Conservation (phyloP, 2,888 invertebrate genomes). For the Belgica antarctica region DNA sequence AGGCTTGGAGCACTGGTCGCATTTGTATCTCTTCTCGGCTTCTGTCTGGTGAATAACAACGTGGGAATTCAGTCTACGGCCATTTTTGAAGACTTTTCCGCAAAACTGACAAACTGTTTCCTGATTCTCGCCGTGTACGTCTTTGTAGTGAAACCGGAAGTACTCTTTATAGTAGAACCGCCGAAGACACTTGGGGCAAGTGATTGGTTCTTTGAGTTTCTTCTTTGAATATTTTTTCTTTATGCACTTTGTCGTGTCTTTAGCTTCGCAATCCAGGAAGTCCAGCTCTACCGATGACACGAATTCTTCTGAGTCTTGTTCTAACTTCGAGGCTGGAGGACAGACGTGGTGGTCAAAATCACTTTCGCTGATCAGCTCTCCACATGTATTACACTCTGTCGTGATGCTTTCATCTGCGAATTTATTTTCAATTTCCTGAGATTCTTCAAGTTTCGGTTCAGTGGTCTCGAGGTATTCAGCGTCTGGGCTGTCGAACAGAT, state of each 20-base stretch:
- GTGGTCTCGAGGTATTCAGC: no score
- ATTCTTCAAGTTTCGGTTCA: neutral
- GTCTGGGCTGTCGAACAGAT: no score
- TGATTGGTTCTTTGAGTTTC: conserved; percentile 13
- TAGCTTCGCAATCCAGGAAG: neutral
- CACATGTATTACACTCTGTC: neutral
- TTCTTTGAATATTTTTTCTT: conserved; percentile 32
- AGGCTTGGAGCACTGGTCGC: conserved; percentile 22
- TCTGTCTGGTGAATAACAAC: conserved; percentile 25
- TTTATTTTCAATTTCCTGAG: conserved; percentile 2
- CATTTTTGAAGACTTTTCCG: conserved; percentile 39
- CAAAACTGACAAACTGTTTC: conserved; percentile 28
- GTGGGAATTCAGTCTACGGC: conserved; percentile 34
- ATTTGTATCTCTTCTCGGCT: conserved; percentile 29
- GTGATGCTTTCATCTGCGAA: neutral
- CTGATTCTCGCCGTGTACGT: conserved; percentile 30
- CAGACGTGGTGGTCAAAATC: neutral
- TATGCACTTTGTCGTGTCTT: neutral
- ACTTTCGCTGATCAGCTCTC: neutral
- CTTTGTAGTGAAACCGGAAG: conserved; percentile 39
- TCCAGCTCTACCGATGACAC: neutral
- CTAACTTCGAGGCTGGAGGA: neutral
- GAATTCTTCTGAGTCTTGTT: conserved; percentile 14
- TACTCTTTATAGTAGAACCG: conserved; percentile 32
- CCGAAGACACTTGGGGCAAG: conserved; percentile 38